Evolutionary conservation across 2,797 vertebrate species (phyloP), one percentile per base, ranked within the genome.

Genomic region (Amazona ochrocephala): DNA sequence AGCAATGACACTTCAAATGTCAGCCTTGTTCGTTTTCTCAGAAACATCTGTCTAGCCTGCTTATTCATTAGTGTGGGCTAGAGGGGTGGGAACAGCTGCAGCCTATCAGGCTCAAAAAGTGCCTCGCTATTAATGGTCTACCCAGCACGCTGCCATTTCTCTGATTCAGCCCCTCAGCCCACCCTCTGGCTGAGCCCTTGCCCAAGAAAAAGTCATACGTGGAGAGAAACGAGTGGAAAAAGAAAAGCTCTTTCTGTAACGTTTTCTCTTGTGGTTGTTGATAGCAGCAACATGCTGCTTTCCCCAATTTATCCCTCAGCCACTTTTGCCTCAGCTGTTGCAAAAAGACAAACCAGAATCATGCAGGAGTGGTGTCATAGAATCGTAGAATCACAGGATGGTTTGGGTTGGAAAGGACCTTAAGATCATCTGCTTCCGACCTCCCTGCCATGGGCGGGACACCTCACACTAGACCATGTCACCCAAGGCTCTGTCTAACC

Each of bases 51-150:
- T 22, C 72, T 61, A 65, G 54, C 41, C 68, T 90, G 72, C 68
- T 66, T 90, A 27, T 85, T 94, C 68, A 27, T 75, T 78, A 78
- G 81, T 85, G 65, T 87, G 92, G 71, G 78, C 89, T 77, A 24
- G 34, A 76, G 66, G 91, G 95, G 66, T 94, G 93, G 90, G 61
- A 80, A 41, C 75, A 94, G 91, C 88, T 89, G 86, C 88, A 75
- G 78, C 64, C 72, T 62, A 27, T 62, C 42, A 4, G 12, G 50
- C 79, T 92, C 32, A 68, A 90, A 87, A 77, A 34, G 53, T 26
- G 39, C 42, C n/a, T 67, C 61, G 56, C 94, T 94, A 27, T 93
- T 94, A 82, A 65, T 54, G 91, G 64, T 68, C 84, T 74, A 7
- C 1, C 2, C 84, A 83, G 68, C 20, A 22, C 0, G 1, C 58